phyloP scores from a whole-genome alignment of 2,797 vertebrate genomes.

The Anabas testudineus region DNA sequence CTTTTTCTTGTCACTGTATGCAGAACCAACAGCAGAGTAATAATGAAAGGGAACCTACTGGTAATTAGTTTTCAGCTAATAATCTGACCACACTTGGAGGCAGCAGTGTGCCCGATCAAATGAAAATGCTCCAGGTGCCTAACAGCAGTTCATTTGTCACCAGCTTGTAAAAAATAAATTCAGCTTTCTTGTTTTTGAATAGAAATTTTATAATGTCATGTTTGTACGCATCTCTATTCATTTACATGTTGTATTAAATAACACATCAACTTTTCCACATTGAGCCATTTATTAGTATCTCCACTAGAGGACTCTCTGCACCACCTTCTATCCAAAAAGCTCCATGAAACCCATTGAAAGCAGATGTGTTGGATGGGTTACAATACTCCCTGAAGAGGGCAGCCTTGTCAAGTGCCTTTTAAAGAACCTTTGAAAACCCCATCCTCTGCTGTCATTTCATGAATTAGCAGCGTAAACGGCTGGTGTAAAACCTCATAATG shows the following conservation, averaged over 20 bases:
- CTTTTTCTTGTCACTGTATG: too few relatives aligned
- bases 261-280: not conserved
- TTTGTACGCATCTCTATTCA: not conserved
- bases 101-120: conserved; percentile 52
- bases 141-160: conserved; percentile 19
- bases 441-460: conserved; percentile 48
- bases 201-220: not conserved
- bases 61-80: conserved; percentile 54
- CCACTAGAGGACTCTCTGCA: conserved; percentile 79
- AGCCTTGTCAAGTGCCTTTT: conserved; percentile 63
- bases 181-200: not conserved
- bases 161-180: not conserved
- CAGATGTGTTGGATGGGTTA: conserved; percentile 53
- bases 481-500: conserved; percentile 1
- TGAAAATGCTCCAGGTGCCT: conserved; percentile 15
- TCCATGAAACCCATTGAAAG: conserved; percentile 30
- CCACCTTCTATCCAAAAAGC: conserved; percentile 34
- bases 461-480: conserved; percentile 43
- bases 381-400: conserved; percentile 70
- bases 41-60: conserved; percentile 1
- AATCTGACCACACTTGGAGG: conserved; percentile 53
- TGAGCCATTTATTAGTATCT: conserved; percentile 1
- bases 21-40: conserved; percentile 22
- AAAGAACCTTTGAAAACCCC: conserved; percentile 46
- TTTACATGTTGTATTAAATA: conserved; percentile 11